Base-by-base conservation (phyloP, 2,888 invertebrate species). In the Ochropleura leucogaster region DNA sequence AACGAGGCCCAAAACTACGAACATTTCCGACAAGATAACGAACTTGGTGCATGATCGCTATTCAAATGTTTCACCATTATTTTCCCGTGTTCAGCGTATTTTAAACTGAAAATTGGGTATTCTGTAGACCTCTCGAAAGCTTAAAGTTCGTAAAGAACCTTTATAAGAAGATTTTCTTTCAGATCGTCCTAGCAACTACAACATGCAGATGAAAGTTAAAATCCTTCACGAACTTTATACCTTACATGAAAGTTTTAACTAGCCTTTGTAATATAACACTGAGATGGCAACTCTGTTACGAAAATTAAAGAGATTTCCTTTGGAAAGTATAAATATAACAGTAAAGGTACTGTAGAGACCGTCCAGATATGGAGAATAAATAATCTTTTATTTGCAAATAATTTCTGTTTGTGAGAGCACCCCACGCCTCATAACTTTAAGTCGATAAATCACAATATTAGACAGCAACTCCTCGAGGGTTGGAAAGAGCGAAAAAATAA, bases 361-460 rank as follows among this genome's bases (percentile, higher is more conserved):
- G 64, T 4, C n/a, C n/a, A 49, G 51, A 82, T 70, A 47, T 55
- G 44, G 42, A 16, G 62, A 69, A 80, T 84, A 85, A 80, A 85
- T 74, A 87, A 87, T 87, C 86, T 86, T 89, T 72, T 88, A 89
- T 90, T 88, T 89, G 79, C 74, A 88, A 89, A 90, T 89, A 84
- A 90, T 89, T 89, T 89, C 85, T 87, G 84, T 88, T 85, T 82
- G 83, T 84, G 85, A 88, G 86, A 86, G 86, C 83, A 89, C 90
- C 88, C 84, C 88, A 88, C 88, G 90, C 89, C 89, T 91, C 90
- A 91, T 92, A 91, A 92, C 90, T 92, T 92, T 91, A 90, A 91
- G 92, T 89, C 93, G 91, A 94, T 94, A 93, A 94, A 94, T 94
- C 93, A 94, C 89, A 89, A 92, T 90, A 93, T 92, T 89, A 90